Conservation (phyloP, 2,888 invertebrate genomes). For the Caenorhabditis sp. region DNA sequence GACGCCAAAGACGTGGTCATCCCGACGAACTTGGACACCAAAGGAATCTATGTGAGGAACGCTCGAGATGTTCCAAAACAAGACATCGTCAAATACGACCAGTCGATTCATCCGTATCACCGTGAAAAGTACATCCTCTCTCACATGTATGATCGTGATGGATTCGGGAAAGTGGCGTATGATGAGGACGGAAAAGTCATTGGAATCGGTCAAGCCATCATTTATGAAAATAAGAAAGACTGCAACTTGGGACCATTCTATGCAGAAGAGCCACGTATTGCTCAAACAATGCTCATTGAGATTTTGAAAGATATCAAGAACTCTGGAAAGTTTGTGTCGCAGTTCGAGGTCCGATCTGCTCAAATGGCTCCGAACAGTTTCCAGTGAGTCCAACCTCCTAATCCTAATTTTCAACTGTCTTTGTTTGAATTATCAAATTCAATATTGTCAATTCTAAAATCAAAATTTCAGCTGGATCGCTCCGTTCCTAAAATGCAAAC, state of each 20-base stretch:
- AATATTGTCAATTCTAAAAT: too few relatives aligned
- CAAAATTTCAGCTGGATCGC: conserved; percentile 48
- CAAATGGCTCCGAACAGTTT: conserved; percentile 29
- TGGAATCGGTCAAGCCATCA: conserved; percentile 36
- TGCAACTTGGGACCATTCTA: conserved; percentile 40
- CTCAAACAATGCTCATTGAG: conserved; percentile 33
- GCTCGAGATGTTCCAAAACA: conserved; percentile 21
- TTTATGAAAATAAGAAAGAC: conserved; percentile 35
- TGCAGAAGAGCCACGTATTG: conserved; percentile 34
- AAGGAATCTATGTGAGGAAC: background rate
- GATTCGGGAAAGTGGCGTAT: conserved; percentile 38
- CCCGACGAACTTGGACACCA: background rate
- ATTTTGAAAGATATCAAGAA: conserved; percentile 34
- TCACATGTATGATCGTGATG: conserved; percentile 33
- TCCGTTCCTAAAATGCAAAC: conserved; percentile 47
- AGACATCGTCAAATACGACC: conserved; percentile 41
- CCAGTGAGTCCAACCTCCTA: background rate
- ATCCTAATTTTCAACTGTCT: too few relatives aligned
- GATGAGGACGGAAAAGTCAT: conserved; percentile 29
- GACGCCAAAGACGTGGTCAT: background rate
- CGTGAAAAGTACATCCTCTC: conserved; percentile 36
- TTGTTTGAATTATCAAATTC: too few relatives aligned
- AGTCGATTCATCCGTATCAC: conserved; percentile 32
- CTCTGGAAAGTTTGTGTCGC: conserved; percentile 20
- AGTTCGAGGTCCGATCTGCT: conserved; percentile 26